Evolutionary conservation across 92 coral and sea anemone species (phyloP).

Genomic region (Phenganax stokvisi): DNA sequence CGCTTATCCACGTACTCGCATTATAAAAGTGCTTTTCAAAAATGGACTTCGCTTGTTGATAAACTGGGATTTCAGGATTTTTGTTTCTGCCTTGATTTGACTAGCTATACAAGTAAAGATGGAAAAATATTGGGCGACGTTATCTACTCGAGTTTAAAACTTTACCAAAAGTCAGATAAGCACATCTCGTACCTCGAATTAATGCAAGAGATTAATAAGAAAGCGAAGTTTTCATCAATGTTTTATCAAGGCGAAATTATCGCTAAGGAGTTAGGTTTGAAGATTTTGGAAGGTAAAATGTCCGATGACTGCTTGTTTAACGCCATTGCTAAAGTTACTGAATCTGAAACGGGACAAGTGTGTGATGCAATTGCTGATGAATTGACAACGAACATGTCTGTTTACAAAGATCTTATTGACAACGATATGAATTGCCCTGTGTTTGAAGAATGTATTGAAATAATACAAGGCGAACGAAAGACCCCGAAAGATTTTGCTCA

Average conservation of each 20-base stretch:
- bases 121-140: conserved; percentile 32
- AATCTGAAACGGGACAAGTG: conserved; percentile 1
- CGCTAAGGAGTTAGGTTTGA: conserved; percentile 20
- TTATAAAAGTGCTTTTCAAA: conserved; percentile 19
- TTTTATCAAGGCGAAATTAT: conserved; percentile 36
- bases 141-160: conserved; percentile 33
- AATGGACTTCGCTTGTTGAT: conserved; percentile 7
- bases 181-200: background rate
- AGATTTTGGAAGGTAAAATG: conserved; percentile 11
- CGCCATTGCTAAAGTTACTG: conserved; percentile 21
- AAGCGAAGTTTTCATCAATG: conserved; percentile 31
- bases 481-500: conserved; percentile 29
- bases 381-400: conserved; percentile 17
- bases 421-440: conserved; percentile 31
- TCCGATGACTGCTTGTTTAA: conserved; percentile 25
- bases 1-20: background rate
- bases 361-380: conserved; percentile 16
- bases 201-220: conserved; percentile 7
- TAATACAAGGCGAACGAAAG: conserved; percentile 17
- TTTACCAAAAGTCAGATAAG: conserved; percentile 27
- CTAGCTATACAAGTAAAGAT: conserved; percentile 32
- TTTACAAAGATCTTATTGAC: conserved; percentile 36
- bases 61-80: conserved; percentile 25
- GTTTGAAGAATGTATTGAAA: conserved; percentile 33
- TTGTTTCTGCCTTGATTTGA: conserved; percentile 27